These are phyloP conservation scores for Balearica regulorum DNA, from an alignment of 2,797 vertebrate species.

Conservation along the genomic window DNA sequence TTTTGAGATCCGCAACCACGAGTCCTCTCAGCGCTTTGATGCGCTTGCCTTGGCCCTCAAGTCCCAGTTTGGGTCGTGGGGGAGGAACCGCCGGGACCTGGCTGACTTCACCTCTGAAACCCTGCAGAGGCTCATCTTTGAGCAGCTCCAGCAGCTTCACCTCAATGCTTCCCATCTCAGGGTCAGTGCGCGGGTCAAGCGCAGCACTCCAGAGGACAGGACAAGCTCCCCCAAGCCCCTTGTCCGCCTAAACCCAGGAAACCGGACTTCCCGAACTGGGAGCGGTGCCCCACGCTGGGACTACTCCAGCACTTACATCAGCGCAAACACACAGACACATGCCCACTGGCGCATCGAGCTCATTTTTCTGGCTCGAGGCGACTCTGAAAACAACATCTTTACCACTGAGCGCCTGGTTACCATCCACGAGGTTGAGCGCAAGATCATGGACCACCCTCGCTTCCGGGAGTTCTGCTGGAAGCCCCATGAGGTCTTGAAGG, in stretches of 20 bases:
- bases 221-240: background rate
- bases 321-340: conserved; percentile 87
- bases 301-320: conserved; percentile 59
- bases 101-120: conserved; percentile 83
- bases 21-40: conserved; percentile 93
- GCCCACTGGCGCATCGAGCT: conserved; percentile 96
- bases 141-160: conserved; percentile 80
- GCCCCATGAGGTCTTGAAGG: conserved; percentile 89
- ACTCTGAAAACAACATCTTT: conserved; percentile 90
- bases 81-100: conserved; percentile 85
- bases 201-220: background rate
- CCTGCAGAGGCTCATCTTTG: conserved; percentile 83
- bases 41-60: conserved; percentile 91
- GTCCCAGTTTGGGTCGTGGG: conserved; percentile 94
- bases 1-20: conserved; percentile 96
- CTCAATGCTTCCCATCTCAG: conserved; percentile 49
- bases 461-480: conserved; percentile 98
- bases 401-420: conserved; percentile 90
- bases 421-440: conserved; percentile 89
- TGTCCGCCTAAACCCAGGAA: background rate
- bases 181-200: fast-evolving
- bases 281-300: conserved; percentile 69
- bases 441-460: conserved; percentile 92
- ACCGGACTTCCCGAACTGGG: conserved; percentile 10
- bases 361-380: conserved; percentile 91